A percentile compares a stretch with the other conserved stretches of the same genome.
These are phyloP conservation scores for Dascillus cervinus DNA, from an alignment of 2,888 invertebrate species.

Conservation along the genomic window DNA sequence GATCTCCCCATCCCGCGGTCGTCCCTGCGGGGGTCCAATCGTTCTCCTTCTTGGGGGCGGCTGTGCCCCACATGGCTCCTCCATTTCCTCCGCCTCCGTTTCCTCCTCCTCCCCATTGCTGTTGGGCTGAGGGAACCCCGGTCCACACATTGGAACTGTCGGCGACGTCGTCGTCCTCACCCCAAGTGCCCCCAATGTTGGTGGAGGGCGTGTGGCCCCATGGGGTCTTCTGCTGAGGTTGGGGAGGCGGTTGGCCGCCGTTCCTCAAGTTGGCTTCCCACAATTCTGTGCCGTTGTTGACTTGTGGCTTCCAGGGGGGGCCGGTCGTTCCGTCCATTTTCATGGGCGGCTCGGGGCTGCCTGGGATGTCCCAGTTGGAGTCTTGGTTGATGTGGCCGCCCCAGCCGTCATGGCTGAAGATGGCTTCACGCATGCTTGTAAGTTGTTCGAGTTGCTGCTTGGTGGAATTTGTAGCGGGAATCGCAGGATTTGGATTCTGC, in stretches of 20 bases:
- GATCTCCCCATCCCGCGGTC: slow-evolving; percentile 45
- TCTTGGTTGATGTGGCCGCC: slow-evolving; percentile 93
- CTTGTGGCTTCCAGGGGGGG: slow-evolving; percentile 75
- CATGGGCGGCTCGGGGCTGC: slow-evolving; percentile 76
- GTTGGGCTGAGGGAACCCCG: slow-evolving; percentile 63
- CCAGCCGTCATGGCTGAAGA: slow-evolving; percentile 90
- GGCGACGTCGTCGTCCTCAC: slow-evolving; percentile 80
- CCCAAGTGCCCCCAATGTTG: slow-evolving; percentile 92
- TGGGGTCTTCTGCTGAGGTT: slow-evolving; percentile 76
- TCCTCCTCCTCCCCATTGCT: slow-evolving; percentile 59
- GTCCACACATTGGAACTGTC: slow-evolving; percentile 86
- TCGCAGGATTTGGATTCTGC: slow-evolving; percentile 16
- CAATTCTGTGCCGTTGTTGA: slow-evolving; percentile 85
- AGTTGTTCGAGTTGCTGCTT: slow-evolving; percentile 81
- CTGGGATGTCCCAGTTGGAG: slow-evolving; percentile 87
- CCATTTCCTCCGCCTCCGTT: slow-evolving; percentile 38
- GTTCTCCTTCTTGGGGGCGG: slow-evolving; percentile 44
- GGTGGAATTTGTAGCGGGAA: slow-evolving; percentile 57
- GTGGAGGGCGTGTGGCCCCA: slow-evolving; percentile 91
- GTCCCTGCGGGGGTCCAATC: slow-evolving; percentile 44
- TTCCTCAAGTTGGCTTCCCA: slow-evolving; percentile 90
- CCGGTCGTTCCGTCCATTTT: slow-evolving; percentile 51
- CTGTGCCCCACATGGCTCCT: too few relatives aligned
- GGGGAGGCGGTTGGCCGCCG: slow-evolving; percentile 80
- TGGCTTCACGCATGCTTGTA: slow-evolving; percentile 83